Evolutionary conservation across 2,113 vertebrate species (phyloP).

Genomic region (Oncorhynchus mykiss): DNA sequence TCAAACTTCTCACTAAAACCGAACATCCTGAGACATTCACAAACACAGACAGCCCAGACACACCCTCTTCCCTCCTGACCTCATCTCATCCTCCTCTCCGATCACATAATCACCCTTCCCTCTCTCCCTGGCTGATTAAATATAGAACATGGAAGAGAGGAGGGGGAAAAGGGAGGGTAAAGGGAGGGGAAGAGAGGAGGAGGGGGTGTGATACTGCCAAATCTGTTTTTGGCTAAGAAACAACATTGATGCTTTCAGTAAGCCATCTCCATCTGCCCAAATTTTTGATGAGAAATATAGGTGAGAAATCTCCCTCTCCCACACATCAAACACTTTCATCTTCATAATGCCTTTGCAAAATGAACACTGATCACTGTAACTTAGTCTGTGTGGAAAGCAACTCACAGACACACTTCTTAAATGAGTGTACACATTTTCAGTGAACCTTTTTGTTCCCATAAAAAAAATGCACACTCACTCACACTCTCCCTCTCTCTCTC

Average conservation of each 20-base stretch:
- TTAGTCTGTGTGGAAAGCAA: neutral
- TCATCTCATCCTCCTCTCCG: conserved; percentile 26
- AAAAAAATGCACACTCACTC: neutral
- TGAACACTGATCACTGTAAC: too few relatives aligned
- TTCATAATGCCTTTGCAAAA: too few relatives aligned
- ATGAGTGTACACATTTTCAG: neutral
- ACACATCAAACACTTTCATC: conserved; percentile 27
- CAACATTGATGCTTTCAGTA: conserved; percentile 57
- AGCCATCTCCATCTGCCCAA: conserved; percentile 48
- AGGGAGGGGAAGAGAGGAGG: conserved; percentile 39
- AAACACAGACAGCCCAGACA: neutral
- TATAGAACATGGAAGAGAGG: conserved; percentile 49
- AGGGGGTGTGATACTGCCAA: conserved; percentile 31
- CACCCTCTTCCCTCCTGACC: neutral
- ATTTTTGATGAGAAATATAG: conserved; percentile 47
- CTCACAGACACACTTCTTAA: neutral
- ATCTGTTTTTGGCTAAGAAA: conserved; percentile 56
- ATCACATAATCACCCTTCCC: conserved; percentile 57
- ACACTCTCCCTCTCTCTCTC: neutral
- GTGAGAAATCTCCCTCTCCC: conserved; percentile 64
- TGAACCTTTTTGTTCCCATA: neutral
- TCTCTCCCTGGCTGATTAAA: conserved; percentile 53
- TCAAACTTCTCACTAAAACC: too few relatives aligned
- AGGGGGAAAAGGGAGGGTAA: conserved; percentile 24
- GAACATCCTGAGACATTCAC: too few relatives aligned